Base-by-base conservation (phyloP, 1,140 invertebrate genomes). In the Calycopis cecrops region DNA sequence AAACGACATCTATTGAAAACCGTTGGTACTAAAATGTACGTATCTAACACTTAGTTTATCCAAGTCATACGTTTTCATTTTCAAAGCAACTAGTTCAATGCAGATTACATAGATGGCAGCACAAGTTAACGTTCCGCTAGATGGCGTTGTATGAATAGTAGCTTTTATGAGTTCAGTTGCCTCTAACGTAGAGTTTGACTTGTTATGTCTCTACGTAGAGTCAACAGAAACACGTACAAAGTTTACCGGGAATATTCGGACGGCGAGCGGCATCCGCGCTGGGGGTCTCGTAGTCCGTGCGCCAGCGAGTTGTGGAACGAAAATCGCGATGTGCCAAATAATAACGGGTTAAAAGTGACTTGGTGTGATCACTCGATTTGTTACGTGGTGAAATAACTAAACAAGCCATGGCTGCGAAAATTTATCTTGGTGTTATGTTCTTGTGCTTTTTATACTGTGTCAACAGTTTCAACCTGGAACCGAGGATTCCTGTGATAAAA, bases 401-500 rank as follows among this genome's bases (percentile, higher is more conserved):
- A 73, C 55, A 55, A 69, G 78, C 68, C 57, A 85, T 85, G 81
- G 79, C 73, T 67, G 21, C 21, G 21, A 51, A 76, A 73, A 72
- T 57, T 69, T 65, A 52, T 49, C 67, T 76, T 64, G 59, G 76
- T 85, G 79, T 77, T 64, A 69, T 87, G 70, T 77, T 85, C 67
- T 68, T 86, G 79, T 85, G 79, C 62, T 69, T 81, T 72, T 76
- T 83, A 61, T 63, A 79, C 61, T 65, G 79, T 79, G 80, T 73
- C 59, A 67, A 71, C 57, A 75, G 82, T 76, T 97, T 97, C 86
- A 97, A 97, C 89, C 89, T 97, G 68, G 96, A 97, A 79, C 89
- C 93, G 48, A 90, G 93, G 77, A 92, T 97, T 85, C 94, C 96
- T 73, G 88, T 97, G 71, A 91, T 96, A 69, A 96, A 96, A 88